Conservation (phyloP, 2,797 vertebrate genomes). For the Thalassophryne amazonica region DNA sequence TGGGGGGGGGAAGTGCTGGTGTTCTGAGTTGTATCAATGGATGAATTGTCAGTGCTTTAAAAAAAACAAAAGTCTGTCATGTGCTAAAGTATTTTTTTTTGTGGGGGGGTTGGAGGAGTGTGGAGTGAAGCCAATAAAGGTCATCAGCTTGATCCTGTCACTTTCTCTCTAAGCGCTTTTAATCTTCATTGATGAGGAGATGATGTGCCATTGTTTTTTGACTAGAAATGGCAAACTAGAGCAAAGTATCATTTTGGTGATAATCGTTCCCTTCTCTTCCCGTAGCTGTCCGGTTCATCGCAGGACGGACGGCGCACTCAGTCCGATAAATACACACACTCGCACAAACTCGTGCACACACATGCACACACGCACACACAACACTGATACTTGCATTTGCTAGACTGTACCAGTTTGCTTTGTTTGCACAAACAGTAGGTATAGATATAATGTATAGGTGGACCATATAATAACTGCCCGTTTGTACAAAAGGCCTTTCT, state of each 20-base stretch:
- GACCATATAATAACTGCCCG: slow-evolving; percentile 66
- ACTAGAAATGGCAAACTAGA: slow-evolving; percentile 81
- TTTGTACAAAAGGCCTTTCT: slow-evolving; percentile 63
- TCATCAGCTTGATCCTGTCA: slow-evolving; percentile 50
- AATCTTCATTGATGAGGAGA: slow-evolving; percentile 67
- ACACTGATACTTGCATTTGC: slow-evolving; percentile 33
- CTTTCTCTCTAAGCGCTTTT: slow-evolving; percentile 68
- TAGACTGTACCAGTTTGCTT: slow-evolving; percentile 45
- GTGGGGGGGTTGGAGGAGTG: slow-evolving; percentile 45
- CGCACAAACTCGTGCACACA: slow-evolving; percentile 38
- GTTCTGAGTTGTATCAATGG: slow-evolving; percentile 72
- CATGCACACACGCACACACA: slow-evolving; percentile 22
- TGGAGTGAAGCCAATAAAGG: slow-evolving; percentile 37
- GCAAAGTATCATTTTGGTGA: slow-evolving; percentile 72
- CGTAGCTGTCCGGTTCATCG: slow-evolving; percentile 27
- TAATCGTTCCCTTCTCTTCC: slow-evolving; percentile 69
- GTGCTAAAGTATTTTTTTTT: slow-evolving; percentile 70
- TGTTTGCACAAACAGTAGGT: slow-evolving; percentile 59
- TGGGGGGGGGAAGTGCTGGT: slow-evolving; percentile 81
- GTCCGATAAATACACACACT: slow-evolving; percentile 69
- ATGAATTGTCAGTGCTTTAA: slow-evolving; percentile 75
- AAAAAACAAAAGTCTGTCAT: slow-evolving; percentile 51
- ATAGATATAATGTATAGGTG: slow-evolving; percentile 69
- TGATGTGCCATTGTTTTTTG: slow-evolving; percentile 73
- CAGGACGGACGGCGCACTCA: slow-evolving; percentile 34